Evolutionary conservation across 2,888 invertebrate genomes (phyloP), one percentile per base, ranked within the genome.

Genomic region (Drosophila nr. perissopoda): DNA sequence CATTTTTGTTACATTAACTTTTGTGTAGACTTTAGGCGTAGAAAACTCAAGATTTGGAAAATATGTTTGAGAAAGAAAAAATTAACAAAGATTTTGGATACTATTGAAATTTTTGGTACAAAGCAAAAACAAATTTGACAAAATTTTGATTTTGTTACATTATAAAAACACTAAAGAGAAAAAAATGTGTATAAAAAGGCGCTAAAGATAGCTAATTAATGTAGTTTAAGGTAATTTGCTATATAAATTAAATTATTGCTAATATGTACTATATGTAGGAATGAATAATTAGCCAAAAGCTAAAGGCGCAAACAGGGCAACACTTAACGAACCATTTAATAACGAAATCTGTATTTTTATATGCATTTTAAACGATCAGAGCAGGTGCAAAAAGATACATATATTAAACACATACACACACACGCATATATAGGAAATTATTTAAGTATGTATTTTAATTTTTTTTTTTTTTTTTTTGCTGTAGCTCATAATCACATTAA

Each of bases 401-500:
- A 27, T 4, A 54, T n/a, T 27, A 18, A 27, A 27, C 16, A n/a
- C 4, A n/a, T 21, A 49, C 16, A 60, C 38, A 27, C 51, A 52
- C 42, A 48, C 34, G 54, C 18, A 42, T 16, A 49, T 36, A 21
- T 11, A 29, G 48, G 29, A 18, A 57, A 49, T 42, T 52, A 62
- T 40, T 62, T 53, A 57, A 27, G 33, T 60, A 48, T 61, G 33
- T 31, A 63, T 60, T 57, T 18, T 49, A 25, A 45, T 45, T 45
- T 11, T 13, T 1, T 10, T 5, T 25, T 21, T 7, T 31, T 31
- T 25, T 25, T 36, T 53, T 27, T 65, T 67, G 51, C 69, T 62
- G 65, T 48, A 68, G 73, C 76, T 76, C 48, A 69, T 85, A 84
- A 84, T 83, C 78, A 75, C 74, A 88, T 88, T 86, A 80, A 86